A percentile compares a stretch with the other conserved stretches of the same genome.
Evolutionary conservation across 2,888 invertebrate species (phyloP).

Genomic region (Plagodis pulveraria): DNA sequence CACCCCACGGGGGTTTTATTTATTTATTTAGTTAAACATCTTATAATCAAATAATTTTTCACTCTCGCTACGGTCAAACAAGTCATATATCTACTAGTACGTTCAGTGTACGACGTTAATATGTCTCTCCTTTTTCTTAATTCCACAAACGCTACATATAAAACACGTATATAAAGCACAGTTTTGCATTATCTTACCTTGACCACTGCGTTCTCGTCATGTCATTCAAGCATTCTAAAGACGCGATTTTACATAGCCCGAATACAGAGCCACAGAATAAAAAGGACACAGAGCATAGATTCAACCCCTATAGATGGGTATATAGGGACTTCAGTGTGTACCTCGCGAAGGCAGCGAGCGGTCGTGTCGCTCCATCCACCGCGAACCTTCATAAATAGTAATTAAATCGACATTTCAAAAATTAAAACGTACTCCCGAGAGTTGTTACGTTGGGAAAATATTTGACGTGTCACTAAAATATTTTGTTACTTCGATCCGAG

Average conservation of each 20-base stretch:
- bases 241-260: conserved; percentile 9
- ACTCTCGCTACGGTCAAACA: too few relatives aligned
- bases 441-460: conserved; percentile 24
- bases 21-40: too few relatives aligned
- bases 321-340: conserved; percentile 22
- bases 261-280: conserved; percentile 31
- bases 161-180: too few relatives aligned
- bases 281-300: conserved; percentile 31
- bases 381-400: conserved; percentile 28
- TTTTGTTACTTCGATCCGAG: too few relatives aligned
- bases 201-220: not conserved
- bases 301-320: conserved; percentile 18
- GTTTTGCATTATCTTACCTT: not conserved
- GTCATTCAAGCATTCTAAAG: conserved; percentile 11
- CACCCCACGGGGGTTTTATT: too few relatives aligned
- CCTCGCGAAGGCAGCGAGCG: conserved; percentile 21
- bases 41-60: too few relatives aligned
- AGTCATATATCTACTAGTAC: too few relatives aligned
- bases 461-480: too few relatives aligned
- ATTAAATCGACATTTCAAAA: conserved; percentile 31
- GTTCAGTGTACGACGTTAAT: too few relatives aligned
- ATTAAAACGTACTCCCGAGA: conserved; percentile 24
- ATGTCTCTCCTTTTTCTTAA: too few relatives aligned
- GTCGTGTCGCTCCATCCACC: conserved; percentile 18
- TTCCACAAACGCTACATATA: too few relatives aligned